These are phyloP conservation scores for Diprion similis DNA, from an alignment of 1,140 invertebrate species.

Conservation along the genomic window DNA sequence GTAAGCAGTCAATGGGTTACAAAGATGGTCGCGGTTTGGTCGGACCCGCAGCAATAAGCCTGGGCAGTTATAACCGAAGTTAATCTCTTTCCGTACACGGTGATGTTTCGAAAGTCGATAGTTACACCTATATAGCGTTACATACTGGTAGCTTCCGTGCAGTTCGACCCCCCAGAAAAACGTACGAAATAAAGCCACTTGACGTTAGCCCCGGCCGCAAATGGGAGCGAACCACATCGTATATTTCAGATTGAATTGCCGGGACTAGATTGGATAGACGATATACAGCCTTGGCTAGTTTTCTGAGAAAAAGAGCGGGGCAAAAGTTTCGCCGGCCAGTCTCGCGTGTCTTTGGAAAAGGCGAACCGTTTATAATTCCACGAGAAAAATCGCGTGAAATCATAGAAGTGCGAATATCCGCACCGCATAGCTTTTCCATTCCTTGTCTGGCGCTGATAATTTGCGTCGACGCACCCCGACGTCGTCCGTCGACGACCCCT, in stretches of 20 bases:
- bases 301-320: neutral
- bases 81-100: slow-evolving; percentile 5
- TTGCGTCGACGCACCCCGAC: neutral
- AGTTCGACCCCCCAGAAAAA: neutral
- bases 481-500: neutral
- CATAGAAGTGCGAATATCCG: no score
- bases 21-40: neutral
- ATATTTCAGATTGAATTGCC: slow-evolving; percentile 61
- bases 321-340: neutral
- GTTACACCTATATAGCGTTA: neutral
- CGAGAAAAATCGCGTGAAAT: no score
- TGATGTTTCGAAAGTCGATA: neutral
- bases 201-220: slow-evolving; percentile 41
- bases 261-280: slow-evolving; percentile 60
- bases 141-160: neutral
- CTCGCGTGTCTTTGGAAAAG: no score
- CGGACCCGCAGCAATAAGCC: neutral
- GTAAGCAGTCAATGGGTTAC: neutral
- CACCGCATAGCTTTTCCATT: no score
- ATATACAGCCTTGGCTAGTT: slow-evolving; percentile 54
- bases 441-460: neutral
- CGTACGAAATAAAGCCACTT: slow-evolving; percentile 38
- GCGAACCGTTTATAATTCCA: no score
- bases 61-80: neutral
- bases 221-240: slow-evolving; percentile 58